phyloP scores from a whole-genome alignment of 92 coral and sea anemone species.

The Porites divaricata region DNA sequence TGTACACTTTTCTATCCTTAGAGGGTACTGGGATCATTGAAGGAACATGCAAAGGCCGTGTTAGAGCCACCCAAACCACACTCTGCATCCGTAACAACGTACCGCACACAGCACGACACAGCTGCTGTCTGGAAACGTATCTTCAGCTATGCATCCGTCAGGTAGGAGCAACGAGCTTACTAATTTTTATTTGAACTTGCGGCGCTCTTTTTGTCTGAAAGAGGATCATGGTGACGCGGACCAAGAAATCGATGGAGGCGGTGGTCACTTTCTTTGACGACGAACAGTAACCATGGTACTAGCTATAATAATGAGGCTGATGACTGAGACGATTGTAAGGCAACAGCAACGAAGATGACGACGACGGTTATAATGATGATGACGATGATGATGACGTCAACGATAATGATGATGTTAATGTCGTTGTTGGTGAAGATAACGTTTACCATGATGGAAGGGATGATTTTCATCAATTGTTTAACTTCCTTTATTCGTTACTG shows the following conservation, averaged over 20 bases:
- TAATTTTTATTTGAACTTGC: too few relatives aligned
- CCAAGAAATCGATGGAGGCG: too few relatives aligned
- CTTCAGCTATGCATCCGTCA: slow-evolving; percentile 84
- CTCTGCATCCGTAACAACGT: slow-evolving; percentile 94
- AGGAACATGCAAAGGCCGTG: slow-evolving; percentile 93
- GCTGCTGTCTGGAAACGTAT: slow-evolving; percentile 97
- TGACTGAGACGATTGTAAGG: not conserved
- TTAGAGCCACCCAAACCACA: slow-evolving; percentile 86
- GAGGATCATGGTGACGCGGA: not conserved
- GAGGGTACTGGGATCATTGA: slow-evolving; percentile 82
- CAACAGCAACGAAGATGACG: not conserved
- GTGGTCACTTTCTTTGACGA: not conserved
- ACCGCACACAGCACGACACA: slow-evolving; percentile 90
- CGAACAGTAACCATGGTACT: not conserved
- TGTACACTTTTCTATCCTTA: not conserved
- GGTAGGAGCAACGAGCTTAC: slow-evolving; percentile 38
- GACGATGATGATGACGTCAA: not conserved
- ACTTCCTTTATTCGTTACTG: too few relatives aligned
- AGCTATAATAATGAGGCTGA: not conserved
- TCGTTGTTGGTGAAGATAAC: not conserved
- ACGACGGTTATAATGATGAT: not conserved
- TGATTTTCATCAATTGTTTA: too few relatives aligned
- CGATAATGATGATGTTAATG: not conserved
- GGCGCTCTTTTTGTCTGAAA: too few relatives aligned
- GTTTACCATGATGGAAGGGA: not conserved